phyloP scores from a whole-genome alignment of 2,888 invertebrate genomes.

The Acanthopleura granulata region DNA sequence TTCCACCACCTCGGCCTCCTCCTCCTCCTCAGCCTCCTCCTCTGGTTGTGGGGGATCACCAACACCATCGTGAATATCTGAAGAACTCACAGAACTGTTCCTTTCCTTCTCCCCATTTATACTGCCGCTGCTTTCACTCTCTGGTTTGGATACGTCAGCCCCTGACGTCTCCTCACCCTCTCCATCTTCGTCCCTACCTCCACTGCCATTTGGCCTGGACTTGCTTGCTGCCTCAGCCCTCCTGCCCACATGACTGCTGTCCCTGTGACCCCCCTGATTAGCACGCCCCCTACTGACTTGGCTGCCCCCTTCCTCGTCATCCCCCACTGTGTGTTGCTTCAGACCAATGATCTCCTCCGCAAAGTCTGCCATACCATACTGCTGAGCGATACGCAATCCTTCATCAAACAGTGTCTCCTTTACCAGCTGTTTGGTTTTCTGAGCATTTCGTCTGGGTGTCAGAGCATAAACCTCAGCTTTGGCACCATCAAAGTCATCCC shows the following conservation, averaged over 20 bases:
- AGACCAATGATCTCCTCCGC: slow-evolving; percentile 59
- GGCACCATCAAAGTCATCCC: slow-evolving; percentile 16
- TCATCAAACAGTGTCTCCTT: slow-evolving; percentile 71
- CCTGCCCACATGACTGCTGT: too few relatives aligned
- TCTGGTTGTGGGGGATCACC: too few relatives aligned
- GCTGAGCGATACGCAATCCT: slow-evolving; percentile 71
- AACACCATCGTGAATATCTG: too few relatives aligned
- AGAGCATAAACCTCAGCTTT: slow-evolving; percentile 24
- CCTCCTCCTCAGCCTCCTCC: too few relatives aligned
- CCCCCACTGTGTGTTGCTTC: slow-evolving; percentile 27
- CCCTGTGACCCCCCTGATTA: not conserved
- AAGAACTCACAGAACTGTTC: too few relatives aligned
- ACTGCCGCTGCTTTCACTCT: too few relatives aligned
- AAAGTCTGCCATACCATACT: slow-evolving; percentile 66
- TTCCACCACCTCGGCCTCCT: too few relatives aligned
- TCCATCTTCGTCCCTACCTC: not conserved
- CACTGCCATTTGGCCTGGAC: not conserved
- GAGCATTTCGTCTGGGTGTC: slow-evolving; percentile 25
- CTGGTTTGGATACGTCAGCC: too few relatives aligned
- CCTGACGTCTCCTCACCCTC: too few relatives aligned
- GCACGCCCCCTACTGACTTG: not conserved
- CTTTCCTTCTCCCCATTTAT: too few relatives aligned
- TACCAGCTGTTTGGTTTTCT: slow-evolving; percentile 49
- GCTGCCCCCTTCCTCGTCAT: slow-evolving; percentile 1
- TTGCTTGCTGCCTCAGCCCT: too few relatives aligned